A percentile compares a stretch with the other conserved stretches of the same genome.
phyloP scores from a whole-genome alignment of 2,797 vertebrate species.

The Meda fulgida region DNA sequence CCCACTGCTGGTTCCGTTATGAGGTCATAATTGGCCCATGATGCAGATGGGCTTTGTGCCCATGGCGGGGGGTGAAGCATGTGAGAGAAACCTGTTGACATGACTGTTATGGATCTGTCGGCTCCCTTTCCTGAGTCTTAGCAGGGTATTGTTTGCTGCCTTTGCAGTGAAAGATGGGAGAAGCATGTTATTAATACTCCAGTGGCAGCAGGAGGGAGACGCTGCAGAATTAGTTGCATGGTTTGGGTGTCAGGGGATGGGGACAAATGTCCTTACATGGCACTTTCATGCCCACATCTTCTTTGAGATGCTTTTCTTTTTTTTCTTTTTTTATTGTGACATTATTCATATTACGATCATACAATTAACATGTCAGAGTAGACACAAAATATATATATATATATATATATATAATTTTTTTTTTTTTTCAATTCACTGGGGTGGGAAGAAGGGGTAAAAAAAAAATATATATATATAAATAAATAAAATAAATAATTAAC shows the following conservation, averaged over 20 bases:
- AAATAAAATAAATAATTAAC: too few relatives aligned
- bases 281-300: conserved; percentile 32
- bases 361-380: too few relatives aligned
- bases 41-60: conserved; percentile 34
- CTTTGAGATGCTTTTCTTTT: conserved; percentile 39
- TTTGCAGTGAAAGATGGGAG: conserved; percentile 34
- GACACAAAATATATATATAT: too few relatives aligned
- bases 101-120: conserved; percentile 51
- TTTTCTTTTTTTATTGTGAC: too few relatives aligned
- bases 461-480: too few relatives aligned
- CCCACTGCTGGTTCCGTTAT: conserved; percentile 42
- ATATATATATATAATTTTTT: too few relatives aligned
- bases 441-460: too few relatives aligned
- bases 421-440: too few relatives aligned
- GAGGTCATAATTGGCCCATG: conserved; percentile 46
- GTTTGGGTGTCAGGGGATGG: conserved; percentile 53
- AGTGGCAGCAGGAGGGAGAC: conserved; percentile 32
- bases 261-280: conserved; percentile 59
- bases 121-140: neutral
- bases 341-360: too few relatives aligned
- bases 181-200: conserved; percentile 59
- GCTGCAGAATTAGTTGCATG: conserved; percentile 51
- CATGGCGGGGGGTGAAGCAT: neutral
- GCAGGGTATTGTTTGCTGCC: conserved; percentile 48
- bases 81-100: conserved; percentile 49